Evolutionary conservation across 2,888 invertebrate species (phyloP), one percentile per base, ranked within the genome.

Genomic region (Synergus itoensis): DNA sequence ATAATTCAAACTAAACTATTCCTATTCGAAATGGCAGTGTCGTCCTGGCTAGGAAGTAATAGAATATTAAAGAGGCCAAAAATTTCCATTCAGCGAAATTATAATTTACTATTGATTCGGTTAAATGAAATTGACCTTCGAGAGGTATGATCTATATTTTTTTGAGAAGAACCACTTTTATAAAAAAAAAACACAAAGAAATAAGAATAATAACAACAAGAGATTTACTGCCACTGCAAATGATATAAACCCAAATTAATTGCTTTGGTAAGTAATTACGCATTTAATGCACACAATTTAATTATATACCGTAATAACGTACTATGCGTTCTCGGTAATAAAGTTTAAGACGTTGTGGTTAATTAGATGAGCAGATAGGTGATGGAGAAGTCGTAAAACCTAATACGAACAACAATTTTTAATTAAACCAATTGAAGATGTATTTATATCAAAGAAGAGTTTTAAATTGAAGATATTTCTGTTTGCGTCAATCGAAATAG

Each of bases 211-310:
- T 36, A n/a, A 73, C 53, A 36, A 36, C n/a, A 36, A 36, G 12
- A 53, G 48, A 73, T 53, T 73, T 53, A 73, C 48, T n/a, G 73
- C 73, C n/a, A 53, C 48, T 40, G 48, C 40, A 12, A 45, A 73
- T 48, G 73, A 73, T 73, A 73, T 73, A 53, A 73, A 53, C 28
- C 28, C 28, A 36, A 73, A 73, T 53, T 53, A 73, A 73, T 73
- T 73, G 73, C 73, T 73, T 73, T 36, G 28, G 18, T 53, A 48
- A 73, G 73, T 73, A 73, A 73, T 73, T 73, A 73, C 73, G 73
- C 53, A 73, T 40, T 73, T 73, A 73, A 73, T 73, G 53, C 53
- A 73, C 21, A 73, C 53, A 28, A 48, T 53, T 73, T 53, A 73
- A 73, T 73, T 73, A 73, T 73, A 53, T 53, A 73, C 48, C 53